These are phyloP conservation scores for Taenioides sp. DNA, from an alignment of 2,797 vertebrate species.

Conservation along the genomic window DNA sequence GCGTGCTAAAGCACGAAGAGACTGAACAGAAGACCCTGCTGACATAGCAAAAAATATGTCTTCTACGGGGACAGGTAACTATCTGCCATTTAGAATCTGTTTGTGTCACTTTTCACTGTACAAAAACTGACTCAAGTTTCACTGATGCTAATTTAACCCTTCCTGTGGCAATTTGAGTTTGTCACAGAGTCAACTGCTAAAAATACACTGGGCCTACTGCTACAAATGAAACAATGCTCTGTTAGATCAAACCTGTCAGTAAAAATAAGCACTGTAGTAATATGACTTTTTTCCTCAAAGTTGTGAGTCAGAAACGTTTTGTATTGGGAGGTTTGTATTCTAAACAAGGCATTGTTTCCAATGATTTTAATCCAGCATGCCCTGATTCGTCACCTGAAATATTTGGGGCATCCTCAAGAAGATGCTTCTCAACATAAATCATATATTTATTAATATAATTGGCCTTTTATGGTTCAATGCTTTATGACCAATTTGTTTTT, in stretches of 20 bases:
- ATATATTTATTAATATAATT: not conserved
- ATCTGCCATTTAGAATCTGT: conserved; percentile 99
- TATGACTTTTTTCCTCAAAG: not conserved
- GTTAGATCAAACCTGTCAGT: conserved; percentile 6
- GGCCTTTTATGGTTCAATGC: conserved; percentile 9
- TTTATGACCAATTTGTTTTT: conserved; percentile 28
- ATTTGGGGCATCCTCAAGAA: conserved; percentile 12
- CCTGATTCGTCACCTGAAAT: conserved; percentile 5
- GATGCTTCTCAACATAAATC: not conserved
- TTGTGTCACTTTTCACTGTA: conserved; percentile 84
- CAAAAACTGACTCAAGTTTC: conserved; percentile 25
- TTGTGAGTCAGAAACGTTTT: not conserved
- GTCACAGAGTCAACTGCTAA: not conserved
- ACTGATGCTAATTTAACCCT: conserved; percentile 42
- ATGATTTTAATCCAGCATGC: conserved; percentile 38
- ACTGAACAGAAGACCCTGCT: conserved; percentile 99
- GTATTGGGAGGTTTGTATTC: not conserved
- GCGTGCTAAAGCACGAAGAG: conserved; percentile 99
- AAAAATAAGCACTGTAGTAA: not conserved
- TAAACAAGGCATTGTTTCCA: not conserved
- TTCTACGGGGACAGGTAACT: conserved; percentile 99
- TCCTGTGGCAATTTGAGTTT: conserved; percentile 1
- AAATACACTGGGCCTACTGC: not conserved
- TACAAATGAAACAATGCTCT: not conserved
- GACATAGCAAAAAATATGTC: conserved; percentile 99